Evolutionary conservation across 1,140 invertebrate species (phyloP).

Genomic region (Drosophila santomea): DNA sequence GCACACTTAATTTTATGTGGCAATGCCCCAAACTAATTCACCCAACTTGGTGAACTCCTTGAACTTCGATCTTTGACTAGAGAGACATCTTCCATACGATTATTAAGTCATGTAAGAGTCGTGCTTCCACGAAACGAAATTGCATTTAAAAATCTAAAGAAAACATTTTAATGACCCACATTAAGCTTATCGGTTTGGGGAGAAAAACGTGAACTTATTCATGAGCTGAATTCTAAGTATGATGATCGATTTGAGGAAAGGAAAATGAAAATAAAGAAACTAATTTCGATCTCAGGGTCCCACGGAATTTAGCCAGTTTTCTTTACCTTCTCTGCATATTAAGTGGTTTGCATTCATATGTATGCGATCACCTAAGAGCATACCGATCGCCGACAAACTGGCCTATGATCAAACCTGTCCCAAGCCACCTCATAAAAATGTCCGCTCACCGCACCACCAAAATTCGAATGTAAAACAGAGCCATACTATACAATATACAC

Average conservation of each 20-base stretch:
- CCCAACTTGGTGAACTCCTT: neutral
- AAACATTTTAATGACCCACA: conserved; percentile 67
- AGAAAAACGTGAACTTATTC: conserved; percentile 64
- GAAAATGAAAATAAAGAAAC: conserved; percentile 1
- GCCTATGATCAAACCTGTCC: conserved; percentile 61
- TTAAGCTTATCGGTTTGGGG: conserved; percentile 61
- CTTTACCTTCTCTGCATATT: conserved; percentile 57
- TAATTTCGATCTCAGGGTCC: conserved; percentile 22
- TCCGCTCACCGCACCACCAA: conserved; percentile 37
- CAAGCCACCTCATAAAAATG: conserved; percentile 67
- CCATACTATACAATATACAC: too few species aligned
- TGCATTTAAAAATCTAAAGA: conserved; percentile 49
- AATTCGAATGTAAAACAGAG: neutral
- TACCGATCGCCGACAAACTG: conserved; percentile 28
- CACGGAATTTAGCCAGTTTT: conserved; percentile 35
- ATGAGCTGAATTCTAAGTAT: conserved; percentile 51
- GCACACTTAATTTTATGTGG: neutral
- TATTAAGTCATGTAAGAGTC: conserved; percentile 21
- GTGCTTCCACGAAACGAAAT: conserved; percentile 44
- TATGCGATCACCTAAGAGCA: conserved; percentile 30
- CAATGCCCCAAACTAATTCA: conserved; percentile 14
- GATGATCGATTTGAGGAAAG: conserved; percentile 32
- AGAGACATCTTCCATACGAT: conserved; percentile 12
- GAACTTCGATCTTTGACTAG: conserved; percentile 24
- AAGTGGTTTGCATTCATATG: conserved; percentile 48